These are phyloP conservation scores for Syrista parreyssii DNA, from an alignment of 2,888 invertebrate genomes.

Conservation along the genomic window DNA sequence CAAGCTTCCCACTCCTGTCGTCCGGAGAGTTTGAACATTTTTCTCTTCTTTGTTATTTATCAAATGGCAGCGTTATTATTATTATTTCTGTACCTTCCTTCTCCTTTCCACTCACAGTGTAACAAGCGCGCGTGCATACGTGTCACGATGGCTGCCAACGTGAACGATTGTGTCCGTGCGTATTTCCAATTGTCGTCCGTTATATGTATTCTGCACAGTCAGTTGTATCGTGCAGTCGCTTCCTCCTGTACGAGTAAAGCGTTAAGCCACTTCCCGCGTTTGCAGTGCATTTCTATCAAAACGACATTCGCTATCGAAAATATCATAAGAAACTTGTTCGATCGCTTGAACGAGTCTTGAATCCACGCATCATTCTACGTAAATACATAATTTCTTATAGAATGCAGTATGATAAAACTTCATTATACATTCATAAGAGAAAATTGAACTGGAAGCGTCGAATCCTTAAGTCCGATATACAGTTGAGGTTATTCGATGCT, in stretches of 20 bases:
- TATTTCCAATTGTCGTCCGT: background rate
- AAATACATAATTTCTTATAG: background rate
- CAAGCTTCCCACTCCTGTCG: constrained; percentile 58
- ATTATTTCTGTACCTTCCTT: background rate
- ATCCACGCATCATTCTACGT: background rate
- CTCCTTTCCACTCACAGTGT: background rate
- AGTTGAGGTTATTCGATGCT: background rate
- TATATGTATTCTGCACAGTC: background rate
- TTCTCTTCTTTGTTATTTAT: constrained; percentile 16
- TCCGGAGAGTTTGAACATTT: constrained; percentile 59
- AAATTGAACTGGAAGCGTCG: background rate
- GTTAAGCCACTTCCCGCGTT: background rate
- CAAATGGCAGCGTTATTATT: background rate
- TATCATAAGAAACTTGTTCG: background rate
- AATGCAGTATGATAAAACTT: background rate
- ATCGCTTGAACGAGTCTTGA: background rate
- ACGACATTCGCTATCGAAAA: background rate
- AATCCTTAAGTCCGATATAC: background rate
- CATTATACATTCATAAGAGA: background rate
- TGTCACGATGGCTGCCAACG: background rate
- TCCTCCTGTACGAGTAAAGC: constrained; percentile 1
- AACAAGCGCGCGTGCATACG: background rate
- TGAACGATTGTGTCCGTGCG: background rate
- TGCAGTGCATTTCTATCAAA: background rate
- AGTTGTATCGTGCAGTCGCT: background rate